Percentiles rank a stretch among this genome's conserved stretches.
Evolutionary conservation across 2,113 vertebrate genomes (phyloP).

Genomic region (Todiramphus saurophagus): DNA sequence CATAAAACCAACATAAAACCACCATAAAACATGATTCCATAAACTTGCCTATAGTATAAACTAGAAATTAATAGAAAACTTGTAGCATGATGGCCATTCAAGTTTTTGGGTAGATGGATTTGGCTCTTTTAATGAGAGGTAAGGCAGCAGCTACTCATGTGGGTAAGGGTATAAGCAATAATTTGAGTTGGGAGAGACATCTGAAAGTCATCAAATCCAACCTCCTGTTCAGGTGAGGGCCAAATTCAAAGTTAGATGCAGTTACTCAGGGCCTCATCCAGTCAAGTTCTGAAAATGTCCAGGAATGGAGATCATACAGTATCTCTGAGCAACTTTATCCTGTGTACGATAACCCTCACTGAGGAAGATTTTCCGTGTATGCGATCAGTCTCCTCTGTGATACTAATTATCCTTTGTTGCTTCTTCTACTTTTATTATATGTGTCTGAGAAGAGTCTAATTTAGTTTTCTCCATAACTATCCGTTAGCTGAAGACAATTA

Average conservation of each 20-base stretch:
- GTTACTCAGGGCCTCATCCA: not conserved
- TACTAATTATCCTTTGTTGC: not conserved
- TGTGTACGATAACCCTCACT: rapidly evolving
- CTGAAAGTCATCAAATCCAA: not conserved
- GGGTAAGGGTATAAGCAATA: not conserved
- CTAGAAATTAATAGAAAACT: not conserved
- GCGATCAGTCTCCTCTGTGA: not conserved
- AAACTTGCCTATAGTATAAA: not conserved
- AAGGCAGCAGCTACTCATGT: not conserved
- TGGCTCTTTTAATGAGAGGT: not conserved
- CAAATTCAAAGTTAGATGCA: not conserved
- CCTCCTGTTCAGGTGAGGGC: not conserved
- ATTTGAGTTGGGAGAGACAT: not conserved
- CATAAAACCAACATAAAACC: too few species aligned
- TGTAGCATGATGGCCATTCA: not conserved
- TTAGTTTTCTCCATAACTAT: not conserved
- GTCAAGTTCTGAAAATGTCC: not conserved
- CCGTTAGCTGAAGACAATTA: not conserved
- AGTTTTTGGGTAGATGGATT: not conserved
- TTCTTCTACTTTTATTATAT: not conserved
- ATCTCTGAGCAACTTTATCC: not conserved
- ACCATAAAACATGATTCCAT: not conserved
- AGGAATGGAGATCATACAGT: not conserved
- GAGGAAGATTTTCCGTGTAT: not conserved
- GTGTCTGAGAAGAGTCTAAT: not conserved